Conservation (phyloP, 2,888 invertebrate species). For the Drosophila borealis region DNA sequence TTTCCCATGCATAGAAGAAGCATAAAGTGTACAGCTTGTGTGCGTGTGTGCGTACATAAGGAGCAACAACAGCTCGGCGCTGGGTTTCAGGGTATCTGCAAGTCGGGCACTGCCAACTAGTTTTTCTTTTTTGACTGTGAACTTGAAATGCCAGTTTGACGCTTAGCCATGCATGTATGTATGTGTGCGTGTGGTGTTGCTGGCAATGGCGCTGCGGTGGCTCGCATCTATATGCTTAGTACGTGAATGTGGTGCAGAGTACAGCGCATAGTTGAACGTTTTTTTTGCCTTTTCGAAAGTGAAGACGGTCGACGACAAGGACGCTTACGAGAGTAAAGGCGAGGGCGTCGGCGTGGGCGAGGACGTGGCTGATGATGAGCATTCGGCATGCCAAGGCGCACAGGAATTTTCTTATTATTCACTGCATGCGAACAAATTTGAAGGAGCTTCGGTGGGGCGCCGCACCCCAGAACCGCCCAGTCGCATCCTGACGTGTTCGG, state of each 20-base stretch:
- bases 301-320: constrained; percentile 18
- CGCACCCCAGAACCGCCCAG: too few species aligned
- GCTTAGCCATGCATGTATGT: constrained; percentile 20
- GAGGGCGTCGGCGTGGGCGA: constrained; percentile 17
- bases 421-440: constrained; percentile 57
- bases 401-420: constrained; percentile 77
- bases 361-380: constrained; percentile 39
- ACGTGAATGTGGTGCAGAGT: constrained; percentile 35
- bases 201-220: constrained; percentile 8
- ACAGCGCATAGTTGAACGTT: constrained; percentile 47
- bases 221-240: constrained; percentile 14
- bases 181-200: not conserved
- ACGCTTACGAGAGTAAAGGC: too few species aligned
- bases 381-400: constrained; percentile 64
- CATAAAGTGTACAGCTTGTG: too few species aligned
- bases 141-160: constrained; percentile 68
- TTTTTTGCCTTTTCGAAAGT: constrained; percentile 26
- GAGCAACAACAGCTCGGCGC: too few species aligned
- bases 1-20: too few species aligned
- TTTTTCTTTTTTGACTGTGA: constrained; percentile 44
- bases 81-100: too few species aligned
- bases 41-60: too few species aligned
- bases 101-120: too few species aligned
- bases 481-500: not conserved
- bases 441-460: constrained; percentile 7